phyloP scores from a whole-genome alignment of 2,797 vertebrate species.

The Pipistrellus pygmaeus region DNA sequence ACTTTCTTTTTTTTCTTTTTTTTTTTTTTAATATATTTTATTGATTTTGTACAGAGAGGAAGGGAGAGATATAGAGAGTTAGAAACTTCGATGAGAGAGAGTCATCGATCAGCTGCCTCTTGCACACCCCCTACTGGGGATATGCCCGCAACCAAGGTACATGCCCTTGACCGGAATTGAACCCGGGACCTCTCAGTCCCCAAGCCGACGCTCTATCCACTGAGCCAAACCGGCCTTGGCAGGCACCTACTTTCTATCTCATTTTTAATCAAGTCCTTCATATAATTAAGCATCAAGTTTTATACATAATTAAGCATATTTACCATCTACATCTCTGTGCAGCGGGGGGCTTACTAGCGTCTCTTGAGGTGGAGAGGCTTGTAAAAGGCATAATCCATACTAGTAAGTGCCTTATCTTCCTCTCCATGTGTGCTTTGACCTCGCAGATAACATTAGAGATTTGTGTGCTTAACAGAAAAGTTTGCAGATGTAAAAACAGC shows the following conservation, averaged over 20 bases:
- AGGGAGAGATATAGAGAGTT: too few species aligned
- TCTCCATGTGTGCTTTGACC: background rate
- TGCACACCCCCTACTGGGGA: too few species aligned
- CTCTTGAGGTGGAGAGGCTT: background rate
- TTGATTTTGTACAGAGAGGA: too few species aligned
- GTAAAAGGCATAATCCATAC: background rate
- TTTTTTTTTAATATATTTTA: too few species aligned
- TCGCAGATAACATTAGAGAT: background rate
- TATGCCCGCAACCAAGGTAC: too few species aligned
- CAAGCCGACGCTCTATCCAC: too few species aligned
- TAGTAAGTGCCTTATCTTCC: background rate
- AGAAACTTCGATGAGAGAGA: too few species aligned
- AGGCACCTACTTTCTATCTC: background rate
- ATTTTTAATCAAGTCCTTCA: background rate
- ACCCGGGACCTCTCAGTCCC: too few species aligned
- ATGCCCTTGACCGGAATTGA: too few species aligned
- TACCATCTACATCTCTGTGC: background rate
- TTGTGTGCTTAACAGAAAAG: background rate
- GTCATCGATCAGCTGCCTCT: too few species aligned
- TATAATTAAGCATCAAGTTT: background rate
- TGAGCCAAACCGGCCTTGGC: too few species aligned
- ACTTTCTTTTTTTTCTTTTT: too few species aligned
- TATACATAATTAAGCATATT: background rate
- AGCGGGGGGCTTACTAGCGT: background rate
- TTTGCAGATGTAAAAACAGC: background rate